Evolutionary conservation across 2,797 vertebrate genomes (phyloP).

Genomic region (Erithacus rubecula): DNA sequence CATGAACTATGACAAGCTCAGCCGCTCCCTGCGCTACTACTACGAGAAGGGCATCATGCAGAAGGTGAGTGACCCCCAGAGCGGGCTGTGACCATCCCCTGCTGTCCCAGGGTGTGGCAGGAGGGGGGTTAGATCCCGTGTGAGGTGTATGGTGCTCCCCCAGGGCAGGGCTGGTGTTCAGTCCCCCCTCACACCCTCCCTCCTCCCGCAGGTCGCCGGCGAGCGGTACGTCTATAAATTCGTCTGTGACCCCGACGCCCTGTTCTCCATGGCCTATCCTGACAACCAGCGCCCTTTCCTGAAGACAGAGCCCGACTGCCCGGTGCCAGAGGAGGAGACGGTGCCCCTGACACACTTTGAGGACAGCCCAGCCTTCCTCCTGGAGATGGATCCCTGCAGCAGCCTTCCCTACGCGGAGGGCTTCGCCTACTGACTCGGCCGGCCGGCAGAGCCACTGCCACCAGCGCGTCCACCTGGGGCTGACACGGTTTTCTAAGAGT

Average conservation of each 20-base stretch:
- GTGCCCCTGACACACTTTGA: slow-evolving; percentile 92
- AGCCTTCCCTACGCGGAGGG: slow-evolving; percentile 85
- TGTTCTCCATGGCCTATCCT: slow-evolving; percentile 96
- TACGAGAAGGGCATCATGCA: slow-evolving; percentile 86
- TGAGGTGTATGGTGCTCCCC: fast-evolving
- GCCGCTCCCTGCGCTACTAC: slow-evolving; percentile 95
- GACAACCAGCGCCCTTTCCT: slow-evolving; percentile 94
- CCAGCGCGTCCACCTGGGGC: slow-evolving; percentile 64
- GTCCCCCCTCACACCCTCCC: not conserved
- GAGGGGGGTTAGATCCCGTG: fast-evolving
- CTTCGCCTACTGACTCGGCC: slow-evolving; percentile 85
- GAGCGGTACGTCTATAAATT: slow-evolving; percentile 97
- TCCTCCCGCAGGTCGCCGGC: slow-evolving; percentile 85
- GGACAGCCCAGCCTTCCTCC: slow-evolving; percentile 83
- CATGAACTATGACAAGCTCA: slow-evolving; percentile 98
- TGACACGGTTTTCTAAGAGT: slow-evolving; percentile 64
- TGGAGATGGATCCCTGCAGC: slow-evolving; percentile 86
- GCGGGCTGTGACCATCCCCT: fast-evolving
- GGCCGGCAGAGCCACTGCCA: slow-evolving; percentile 19
- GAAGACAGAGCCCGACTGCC: slow-evolving; percentile 87
- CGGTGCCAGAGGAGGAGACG: slow-evolving; percentile 87
- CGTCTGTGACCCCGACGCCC: slow-evolving; percentile 93
- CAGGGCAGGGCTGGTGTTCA: not conserved
- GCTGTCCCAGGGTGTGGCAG: not conserved
- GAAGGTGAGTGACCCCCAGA: slow-evolving; percentile 70